phyloP scores from a whole-genome alignment of 2,797 vertebrate species.

The Channallabes apus region DNA sequence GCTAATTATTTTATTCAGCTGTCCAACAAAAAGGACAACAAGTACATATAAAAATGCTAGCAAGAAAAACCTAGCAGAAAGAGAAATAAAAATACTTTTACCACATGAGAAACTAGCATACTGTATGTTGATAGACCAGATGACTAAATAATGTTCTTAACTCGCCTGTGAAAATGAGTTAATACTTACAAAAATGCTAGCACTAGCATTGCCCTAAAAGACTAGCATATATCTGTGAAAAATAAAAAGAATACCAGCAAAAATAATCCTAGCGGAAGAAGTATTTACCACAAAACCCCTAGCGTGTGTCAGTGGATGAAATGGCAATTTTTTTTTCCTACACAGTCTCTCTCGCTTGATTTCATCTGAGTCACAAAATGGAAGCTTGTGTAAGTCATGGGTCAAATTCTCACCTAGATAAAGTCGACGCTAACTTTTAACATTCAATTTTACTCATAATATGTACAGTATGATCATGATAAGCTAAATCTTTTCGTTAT shows the following conservation, averaged over 20 bases:
- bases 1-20: not conserved
- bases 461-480: not conserved
- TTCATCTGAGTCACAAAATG: too few species aligned
- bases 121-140: not conserved
- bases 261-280: not conserved
- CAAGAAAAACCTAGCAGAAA: not conserved
- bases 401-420: too few species aligned
- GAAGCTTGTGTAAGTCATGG: too few species aligned
- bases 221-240: not conserved
- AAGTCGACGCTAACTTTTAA: too few species aligned
- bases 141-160: not conserved
- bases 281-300: not conserved
- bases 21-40: too few species aligned
- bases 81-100: not conserved
- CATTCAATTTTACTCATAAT: not conserved
- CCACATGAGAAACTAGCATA: not conserved
- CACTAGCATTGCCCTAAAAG: not conserved
- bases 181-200: too few species aligned
- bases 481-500: not conserved
- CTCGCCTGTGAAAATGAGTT: too few species aligned
- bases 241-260: too few species aligned
- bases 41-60: not conserved
- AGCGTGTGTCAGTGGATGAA: not conserved
- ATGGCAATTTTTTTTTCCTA: not conserved
- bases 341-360: too few species aligned